These are phyloP conservation scores for Malthinus flaveolus DNA, from an alignment of 2,888 invertebrate genomes.

Conservation along the genomic window DNA sequence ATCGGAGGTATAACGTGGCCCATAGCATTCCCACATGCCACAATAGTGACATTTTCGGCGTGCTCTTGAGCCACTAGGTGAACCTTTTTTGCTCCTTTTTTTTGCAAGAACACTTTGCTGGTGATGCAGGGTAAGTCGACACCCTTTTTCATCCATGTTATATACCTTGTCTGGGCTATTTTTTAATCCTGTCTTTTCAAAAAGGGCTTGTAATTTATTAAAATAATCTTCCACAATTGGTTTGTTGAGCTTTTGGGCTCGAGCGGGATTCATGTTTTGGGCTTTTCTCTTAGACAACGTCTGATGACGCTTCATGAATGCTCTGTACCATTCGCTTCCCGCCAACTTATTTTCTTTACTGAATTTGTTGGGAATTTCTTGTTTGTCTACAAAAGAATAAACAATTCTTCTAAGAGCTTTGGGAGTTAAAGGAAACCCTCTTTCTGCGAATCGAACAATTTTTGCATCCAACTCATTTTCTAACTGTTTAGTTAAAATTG, in stretches of 20 bases:
- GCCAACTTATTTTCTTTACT: neutral
- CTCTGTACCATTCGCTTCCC: neutral
- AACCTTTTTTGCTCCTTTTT: neutral
- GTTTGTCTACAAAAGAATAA: too few species aligned
- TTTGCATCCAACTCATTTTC: too few species aligned
- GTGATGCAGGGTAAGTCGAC: neutral
- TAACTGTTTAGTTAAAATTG: too few species aligned
- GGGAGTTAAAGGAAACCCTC: too few species aligned
- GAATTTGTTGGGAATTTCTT: neutral
- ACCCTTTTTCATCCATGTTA: slow-evolving; percentile 12
- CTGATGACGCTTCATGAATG: slow-evolving; percentile 8
- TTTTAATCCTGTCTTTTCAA: slow-evolving; percentile 27
- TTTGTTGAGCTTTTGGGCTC: slow-evolving; percentile 35
- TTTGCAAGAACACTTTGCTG: neutral
- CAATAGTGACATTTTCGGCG: slow-evolving; percentile 9
- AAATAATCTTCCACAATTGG: slow-evolving; percentile 6
- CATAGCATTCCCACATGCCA: slow-evolving; percentile 3
- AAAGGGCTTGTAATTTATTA: slow-evolving; percentile 8
- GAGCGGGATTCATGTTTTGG: slow-evolving; percentile 37
- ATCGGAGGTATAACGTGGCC: slow-evolving; percentile 4
- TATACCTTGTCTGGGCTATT: slow-evolving; percentile 34
- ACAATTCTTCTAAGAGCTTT: too few species aligned
- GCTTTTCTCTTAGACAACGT: slow-evolving; percentile 29
- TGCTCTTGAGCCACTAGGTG: neutral
- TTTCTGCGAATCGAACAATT: too few species aligned